Evolutionary conservation across 2,888 invertebrate species (phyloP).

Genomic region (Lithophane socia): DNA sequence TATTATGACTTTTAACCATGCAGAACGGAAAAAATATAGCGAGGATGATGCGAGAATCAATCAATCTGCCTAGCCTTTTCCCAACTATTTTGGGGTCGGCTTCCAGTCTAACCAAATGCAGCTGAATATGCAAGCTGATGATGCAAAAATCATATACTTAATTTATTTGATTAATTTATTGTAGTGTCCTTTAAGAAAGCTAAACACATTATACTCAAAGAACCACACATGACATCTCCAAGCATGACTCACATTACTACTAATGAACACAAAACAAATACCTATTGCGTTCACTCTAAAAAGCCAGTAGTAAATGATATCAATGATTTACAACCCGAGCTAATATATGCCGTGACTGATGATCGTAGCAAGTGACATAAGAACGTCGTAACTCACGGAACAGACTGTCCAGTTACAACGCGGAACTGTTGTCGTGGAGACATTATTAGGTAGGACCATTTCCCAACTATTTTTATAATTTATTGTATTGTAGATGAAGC

Average conservation of each 20-base stretch:
- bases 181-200: not conserved
- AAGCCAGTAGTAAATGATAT: slow-evolving; percentile 8
- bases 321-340: slow-evolving; percentile 22
- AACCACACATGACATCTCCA: not conserved
- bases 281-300: not conserved
- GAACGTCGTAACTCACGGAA: slow-evolving; percentile 50
- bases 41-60: no score
- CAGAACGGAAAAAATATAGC: not conserved
- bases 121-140: no score
- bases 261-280: slow-evolving; percentile 23
- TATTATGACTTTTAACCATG: not conserved
- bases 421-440: slow-evolving; percentile 37
- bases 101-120: no score
- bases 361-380: slow-evolving; percentile 37
- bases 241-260: not conserved
- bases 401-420: slow-evolving; percentile 32
- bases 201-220: not conserved
- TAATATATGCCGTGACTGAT: slow-evolving; percentile 32
- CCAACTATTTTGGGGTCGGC: no score
- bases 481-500: not conserved
- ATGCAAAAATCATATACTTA: no score
- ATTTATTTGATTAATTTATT: not conserved
- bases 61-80: no score
- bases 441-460: slow-evolving; percentile 17
- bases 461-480: not conserved